phyloP scores from a whole-genome alignment of 1,140 invertebrate species.

The Penaeus chinensis region DNA sequence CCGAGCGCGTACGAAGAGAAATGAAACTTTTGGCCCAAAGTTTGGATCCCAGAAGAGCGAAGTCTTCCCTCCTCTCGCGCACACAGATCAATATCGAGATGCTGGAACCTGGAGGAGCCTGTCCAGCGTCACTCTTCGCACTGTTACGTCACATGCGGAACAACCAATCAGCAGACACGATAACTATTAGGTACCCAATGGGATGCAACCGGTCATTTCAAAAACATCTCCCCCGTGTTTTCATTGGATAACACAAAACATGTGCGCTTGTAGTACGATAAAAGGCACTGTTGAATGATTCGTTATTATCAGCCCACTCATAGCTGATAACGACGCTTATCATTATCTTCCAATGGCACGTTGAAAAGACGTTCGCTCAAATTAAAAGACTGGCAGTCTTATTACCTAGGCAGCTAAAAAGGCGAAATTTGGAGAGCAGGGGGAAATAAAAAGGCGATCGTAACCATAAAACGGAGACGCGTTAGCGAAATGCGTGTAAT shows the following conservation, averaged over 20 bases:
- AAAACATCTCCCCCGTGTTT: conserved; percentile 33
- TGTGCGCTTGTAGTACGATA: conserved; percentile 14
- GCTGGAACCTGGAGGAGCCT: conserved; percentile 50
- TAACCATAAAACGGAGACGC: no score
- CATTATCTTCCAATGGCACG: no score
- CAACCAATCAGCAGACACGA: conserved; percentile 32
- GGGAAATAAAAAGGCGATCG: no score
- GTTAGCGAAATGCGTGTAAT: no score
- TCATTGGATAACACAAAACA: conserved; percentile 39
- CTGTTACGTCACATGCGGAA: conserved; percentile 39
- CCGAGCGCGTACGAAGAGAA: no score
- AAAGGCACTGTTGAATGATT: no score
- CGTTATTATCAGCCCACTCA: no score
- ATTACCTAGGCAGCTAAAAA: no score
- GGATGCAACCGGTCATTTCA: conserved; percentile 29
- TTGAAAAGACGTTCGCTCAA: no score
- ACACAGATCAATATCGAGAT: conserved; percentile 59
- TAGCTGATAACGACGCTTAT: no score
- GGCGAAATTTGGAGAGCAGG: no score
- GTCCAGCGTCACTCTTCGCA: conserved; percentile 51
- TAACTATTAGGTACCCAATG: conserved; percentile 45
- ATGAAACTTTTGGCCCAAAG: conserved; percentile 41
- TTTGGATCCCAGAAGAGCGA: conserved; percentile 38
- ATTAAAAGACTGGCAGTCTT: no score
- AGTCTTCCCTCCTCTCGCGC: conserved; percentile 55